Conservation (phyloP, 2,113 vertebrate species). For the Eclectus roratus region DNA sequence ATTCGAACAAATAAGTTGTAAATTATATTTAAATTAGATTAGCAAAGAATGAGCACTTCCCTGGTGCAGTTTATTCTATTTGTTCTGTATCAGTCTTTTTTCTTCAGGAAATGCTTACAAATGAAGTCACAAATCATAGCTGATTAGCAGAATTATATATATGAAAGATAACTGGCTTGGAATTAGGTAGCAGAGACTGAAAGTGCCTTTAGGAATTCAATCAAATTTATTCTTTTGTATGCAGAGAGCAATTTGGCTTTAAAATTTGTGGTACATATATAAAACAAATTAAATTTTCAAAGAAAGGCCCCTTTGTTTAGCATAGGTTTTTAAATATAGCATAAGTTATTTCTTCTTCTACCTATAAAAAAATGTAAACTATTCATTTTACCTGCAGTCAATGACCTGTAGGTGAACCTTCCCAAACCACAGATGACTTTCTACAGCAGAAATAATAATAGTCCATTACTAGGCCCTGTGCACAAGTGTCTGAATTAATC, state of each 20-base stretch:
- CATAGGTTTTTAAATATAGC: conserved; percentile 9
- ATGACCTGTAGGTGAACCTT: conserved; percentile 52
- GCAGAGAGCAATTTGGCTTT: conserved; percentile 26
- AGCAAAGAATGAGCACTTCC: neutral
- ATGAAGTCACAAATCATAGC: neutral
- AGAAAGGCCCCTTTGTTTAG: conserved; percentile 57
- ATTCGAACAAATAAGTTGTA: neutral
- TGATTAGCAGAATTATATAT: conserved; percentile 3
- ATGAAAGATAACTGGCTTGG: neutral
- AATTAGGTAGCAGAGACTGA: conserved; percentile 10
- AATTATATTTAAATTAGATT: neutral
- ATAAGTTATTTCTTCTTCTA: conserved; percentile 26
- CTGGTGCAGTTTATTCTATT: neutral
- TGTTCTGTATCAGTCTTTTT: neutral
- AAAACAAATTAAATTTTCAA: conserved; percentile 45
- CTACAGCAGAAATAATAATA: conserved; percentile 29
- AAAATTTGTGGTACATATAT: conserved; percentile 19
- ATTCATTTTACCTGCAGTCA: conserved; percentile 55
- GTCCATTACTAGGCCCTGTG: neutral
- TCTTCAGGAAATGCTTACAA: conserved; percentile 24
- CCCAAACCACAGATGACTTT: conserved; percentile 14
- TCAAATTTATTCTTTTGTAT: conserved; percentile 10
- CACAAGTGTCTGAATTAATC: conserved; percentile 28
- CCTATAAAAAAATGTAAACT: conserved; percentile 51
- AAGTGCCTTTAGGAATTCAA: conserved; percentile 31